Percentiles rank a stretch among this genome's conserved stretches.
phyloP scores from a whole-genome alignment of 1,140 invertebrate genomes.

The Thalassaphorura encarpata region DNA sequence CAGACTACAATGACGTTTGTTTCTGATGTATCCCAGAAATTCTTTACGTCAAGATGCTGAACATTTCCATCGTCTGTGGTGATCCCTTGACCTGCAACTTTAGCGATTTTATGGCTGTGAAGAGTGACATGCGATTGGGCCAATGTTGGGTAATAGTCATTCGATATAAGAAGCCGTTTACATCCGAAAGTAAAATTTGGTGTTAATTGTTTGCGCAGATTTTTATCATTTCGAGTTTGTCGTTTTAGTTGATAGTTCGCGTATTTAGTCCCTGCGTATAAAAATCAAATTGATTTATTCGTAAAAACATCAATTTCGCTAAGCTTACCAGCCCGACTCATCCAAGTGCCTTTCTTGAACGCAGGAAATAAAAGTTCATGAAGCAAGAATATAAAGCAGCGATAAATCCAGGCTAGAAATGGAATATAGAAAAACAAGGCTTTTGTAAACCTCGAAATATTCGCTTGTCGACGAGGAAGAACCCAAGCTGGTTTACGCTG shows the following conservation, averaged over 20 bases:
- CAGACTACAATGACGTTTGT: too few relatives aligned
- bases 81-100: constrained; percentile 5
- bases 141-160: constrained; percentile 6
- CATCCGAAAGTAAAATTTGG: constrained; percentile 11
- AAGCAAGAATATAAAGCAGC: neutral
- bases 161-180: constrained; percentile 7
- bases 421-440: constrained; percentile 10
- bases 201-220: neutral
- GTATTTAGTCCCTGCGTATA: neutral
- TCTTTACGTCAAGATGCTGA: constrained; percentile 11
- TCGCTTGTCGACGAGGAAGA: constrained; percentile 12
- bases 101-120: constrained; percentile 2
- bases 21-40: neutral
- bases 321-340: neutral
- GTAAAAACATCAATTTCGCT: neutral
- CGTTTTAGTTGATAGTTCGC: neutral
- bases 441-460: neutral
- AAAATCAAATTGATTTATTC: neutral
- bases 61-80: neutral
- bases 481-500: constrained; percentile 22
- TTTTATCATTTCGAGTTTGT: neutral
- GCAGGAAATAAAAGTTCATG: neutral
- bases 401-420: neutral
- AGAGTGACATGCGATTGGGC: neutral
- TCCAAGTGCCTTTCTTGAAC: neutral